Percentiles rank a stretch among this genome's conserved stretches.
These are phyloP conservation scores for Oenanthe melanoleuca DNA, from an alignment of 2,113 vertebrate species.

Conservation along the genomic window DNA sequence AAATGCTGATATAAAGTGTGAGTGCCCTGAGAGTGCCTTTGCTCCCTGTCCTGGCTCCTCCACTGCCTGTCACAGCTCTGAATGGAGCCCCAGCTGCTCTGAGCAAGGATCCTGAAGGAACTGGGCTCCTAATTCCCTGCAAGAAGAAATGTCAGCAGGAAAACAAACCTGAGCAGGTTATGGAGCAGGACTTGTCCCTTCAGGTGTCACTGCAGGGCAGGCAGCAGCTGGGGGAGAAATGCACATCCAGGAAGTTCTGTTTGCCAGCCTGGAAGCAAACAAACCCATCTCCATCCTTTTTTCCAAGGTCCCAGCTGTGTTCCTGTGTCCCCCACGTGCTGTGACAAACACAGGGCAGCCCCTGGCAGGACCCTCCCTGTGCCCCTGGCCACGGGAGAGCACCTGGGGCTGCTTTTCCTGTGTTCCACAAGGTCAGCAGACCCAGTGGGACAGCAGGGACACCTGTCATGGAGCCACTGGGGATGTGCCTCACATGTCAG, in stretches of 20 bases:
- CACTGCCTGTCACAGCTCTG: not conserved
- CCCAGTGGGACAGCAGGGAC: not conserved
- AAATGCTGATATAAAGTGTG: accelerated
- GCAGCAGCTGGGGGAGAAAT: not conserved
- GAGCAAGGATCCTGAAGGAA: not conserved
- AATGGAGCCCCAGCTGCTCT: not conserved
- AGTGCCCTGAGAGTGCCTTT: not conserved
- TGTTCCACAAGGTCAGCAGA: not conserved
- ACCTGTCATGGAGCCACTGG: not conserved
- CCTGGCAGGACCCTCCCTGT: not conserved
- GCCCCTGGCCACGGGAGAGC: not conserved
- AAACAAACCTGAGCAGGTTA: not conserved
- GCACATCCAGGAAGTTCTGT: not conserved
- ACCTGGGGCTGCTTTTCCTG: slow-evolving; percentile 28
- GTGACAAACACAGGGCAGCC: not conserved
- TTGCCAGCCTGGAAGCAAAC: not conserved
- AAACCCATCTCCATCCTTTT: not conserved
- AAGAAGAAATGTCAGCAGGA: not conserved
- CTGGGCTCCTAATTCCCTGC: not conserved
- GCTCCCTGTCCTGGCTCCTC: not conserved
- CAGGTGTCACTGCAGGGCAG: not conserved
- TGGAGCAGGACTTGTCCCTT: not conserved
- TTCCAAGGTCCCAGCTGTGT: not conserved
- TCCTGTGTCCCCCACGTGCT: not conserved
- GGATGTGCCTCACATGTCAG: not conserved